A percentile compares a stretch with the other conserved stretches of the same genome.
Conservation (phyloP, 2,797 vertebrate species). For the Pipistrellus nathusii region DNA sequence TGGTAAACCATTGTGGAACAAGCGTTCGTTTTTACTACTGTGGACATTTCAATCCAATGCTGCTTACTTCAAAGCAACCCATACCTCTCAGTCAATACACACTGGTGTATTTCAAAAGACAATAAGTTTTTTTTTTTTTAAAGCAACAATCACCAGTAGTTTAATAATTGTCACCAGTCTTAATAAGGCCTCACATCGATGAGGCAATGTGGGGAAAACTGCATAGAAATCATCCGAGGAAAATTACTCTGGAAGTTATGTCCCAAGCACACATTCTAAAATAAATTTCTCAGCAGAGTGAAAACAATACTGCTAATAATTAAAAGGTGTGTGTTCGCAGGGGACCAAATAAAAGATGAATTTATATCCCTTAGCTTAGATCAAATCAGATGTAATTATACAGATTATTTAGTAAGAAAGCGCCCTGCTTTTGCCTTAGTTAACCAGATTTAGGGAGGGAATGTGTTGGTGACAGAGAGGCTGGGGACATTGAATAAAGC, state of each 20-base stretch:
- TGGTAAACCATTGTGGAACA: not conserved
- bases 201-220: accelerated
- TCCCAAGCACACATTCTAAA: not conserved
- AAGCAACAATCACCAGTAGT: too few relatives aligned
- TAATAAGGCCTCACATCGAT: too few relatives aligned
- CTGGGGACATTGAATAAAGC: not conserved
- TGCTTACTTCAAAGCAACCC: not conserved
- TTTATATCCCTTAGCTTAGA: not conserved
- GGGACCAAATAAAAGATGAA: not conserved
- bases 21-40: not conserved
- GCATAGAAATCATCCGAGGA: not conserved
- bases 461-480: too few relatives aligned
- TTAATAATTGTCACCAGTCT: not conserved
- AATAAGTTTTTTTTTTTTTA: not conserved
- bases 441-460: not conserved
- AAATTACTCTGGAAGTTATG: not conserved
- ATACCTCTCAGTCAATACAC: not conserved
- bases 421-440: too few relatives aligned
- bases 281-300: not conserved
- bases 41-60: not conserved
- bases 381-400: not conserved
- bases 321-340: not conserved
- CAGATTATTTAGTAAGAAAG: not conserved
- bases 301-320: constrained; percentile 27
- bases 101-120: not conserved